Conservation (phyloP, 2,113 vertebrate genomes). For the Eira barbara region DNA sequence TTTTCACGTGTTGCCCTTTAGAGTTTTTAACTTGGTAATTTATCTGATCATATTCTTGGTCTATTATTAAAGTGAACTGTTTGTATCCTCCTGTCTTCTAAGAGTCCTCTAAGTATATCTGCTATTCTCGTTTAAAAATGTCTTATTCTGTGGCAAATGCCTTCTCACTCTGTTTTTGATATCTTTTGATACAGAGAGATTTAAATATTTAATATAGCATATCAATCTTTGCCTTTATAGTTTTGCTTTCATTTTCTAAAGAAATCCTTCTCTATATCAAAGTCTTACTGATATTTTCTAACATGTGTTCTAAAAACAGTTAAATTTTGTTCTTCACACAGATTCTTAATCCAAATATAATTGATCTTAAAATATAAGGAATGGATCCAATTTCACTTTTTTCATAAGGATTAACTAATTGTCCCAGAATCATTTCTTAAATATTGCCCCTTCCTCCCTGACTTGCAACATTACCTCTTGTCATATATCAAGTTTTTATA, state of each 20-base stretch:
- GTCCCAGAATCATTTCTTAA: neutral
- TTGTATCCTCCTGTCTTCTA: neutral
- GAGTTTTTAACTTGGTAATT: neutral
- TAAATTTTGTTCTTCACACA: neutral
- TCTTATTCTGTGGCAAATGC: neutral
- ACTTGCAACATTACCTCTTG: neutral
- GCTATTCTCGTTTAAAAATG: neutral
- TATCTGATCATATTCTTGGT: neutral
- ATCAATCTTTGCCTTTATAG: neutral
- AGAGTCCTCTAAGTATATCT: neutral
- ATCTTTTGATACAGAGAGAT: neutral
- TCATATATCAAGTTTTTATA: neutral
- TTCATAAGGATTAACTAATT: neutral
- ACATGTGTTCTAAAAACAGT: neutral
- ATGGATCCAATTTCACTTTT: neutral
- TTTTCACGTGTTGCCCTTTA: neutral
- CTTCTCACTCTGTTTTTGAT: neutral
- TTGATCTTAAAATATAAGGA: neutral
- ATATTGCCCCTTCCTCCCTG: too few species aligned
- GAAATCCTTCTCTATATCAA: neutral
- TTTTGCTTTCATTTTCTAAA: conserved; percentile 22
- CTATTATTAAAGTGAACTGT: neutral
- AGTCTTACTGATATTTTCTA: neutral
- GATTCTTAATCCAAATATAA: neutral
- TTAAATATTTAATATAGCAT: conserved; percentile 15